Evolutionary conservation across 2,888 invertebrate genomes (phyloP).

Genomic region (Ypsolopha sequella): DNA sequence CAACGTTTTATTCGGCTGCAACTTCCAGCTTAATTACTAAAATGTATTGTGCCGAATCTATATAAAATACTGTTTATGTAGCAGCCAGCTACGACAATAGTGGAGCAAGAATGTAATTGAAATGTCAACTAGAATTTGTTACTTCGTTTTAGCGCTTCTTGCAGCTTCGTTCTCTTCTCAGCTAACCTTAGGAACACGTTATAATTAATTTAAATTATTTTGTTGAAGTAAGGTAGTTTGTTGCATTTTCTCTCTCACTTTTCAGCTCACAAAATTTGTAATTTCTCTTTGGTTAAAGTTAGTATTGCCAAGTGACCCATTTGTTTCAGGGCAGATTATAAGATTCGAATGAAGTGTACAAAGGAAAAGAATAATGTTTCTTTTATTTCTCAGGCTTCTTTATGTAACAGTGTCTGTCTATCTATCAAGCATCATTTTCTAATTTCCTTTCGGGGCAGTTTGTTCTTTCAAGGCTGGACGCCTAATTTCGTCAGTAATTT

Average conservation of each 20-base stretch:
- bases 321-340: no score
- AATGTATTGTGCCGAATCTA: conserved; percentile 12
- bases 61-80: conserved; percentile 6
- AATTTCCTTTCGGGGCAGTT: conserved; percentile 8
- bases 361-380: no score
- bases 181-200: conserved; percentile 24
- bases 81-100: conserved; percentile 34
- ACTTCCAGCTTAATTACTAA: conserved; percentile 37
- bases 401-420: no score
- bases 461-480: no score
- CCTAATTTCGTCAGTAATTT: no score
- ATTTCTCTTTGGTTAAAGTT: no score
- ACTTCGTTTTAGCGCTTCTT: conserved; percentile 34
- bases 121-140: conserved; percentile 59
- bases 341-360: background rate
- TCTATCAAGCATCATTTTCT: conserved; percentile 7
- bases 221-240: conserved; percentile 10
- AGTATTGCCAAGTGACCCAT: no score
- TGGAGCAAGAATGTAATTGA: conserved; percentile 65
- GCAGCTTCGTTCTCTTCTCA: conserved; percentile 17
- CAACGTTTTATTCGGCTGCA: conserved; percentile 40
- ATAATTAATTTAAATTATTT: conserved; percentile 42
- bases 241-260: background rate
- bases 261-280: background rate
- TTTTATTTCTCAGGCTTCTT: no score